phyloP scores from a whole-genome alignment of 35 echinoderm and acorn worm species.

The Eucidaris tribuloides region DNA sequence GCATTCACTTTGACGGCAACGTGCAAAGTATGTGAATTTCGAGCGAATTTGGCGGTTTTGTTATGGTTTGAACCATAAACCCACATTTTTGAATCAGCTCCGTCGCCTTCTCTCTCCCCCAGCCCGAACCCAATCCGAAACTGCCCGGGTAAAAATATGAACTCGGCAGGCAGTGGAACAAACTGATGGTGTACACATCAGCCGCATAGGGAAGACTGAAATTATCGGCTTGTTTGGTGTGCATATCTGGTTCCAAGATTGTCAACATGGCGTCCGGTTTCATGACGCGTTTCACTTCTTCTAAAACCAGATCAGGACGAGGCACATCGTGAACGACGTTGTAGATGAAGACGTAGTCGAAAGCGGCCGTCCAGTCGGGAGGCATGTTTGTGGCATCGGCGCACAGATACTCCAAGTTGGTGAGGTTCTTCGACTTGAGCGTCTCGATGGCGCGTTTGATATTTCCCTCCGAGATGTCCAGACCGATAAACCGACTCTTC shows the following conservation, averaged over 20 bases:
- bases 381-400: constrained; percentile 71
- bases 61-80: neutral
- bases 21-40: no score
- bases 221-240: constrained; percentile 67
- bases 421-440: constrained; percentile 38
- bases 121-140: constrained; percentile 81
- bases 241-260: constrained; percentile 73
- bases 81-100: constrained; percentile 60
- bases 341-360: constrained; percentile 75
- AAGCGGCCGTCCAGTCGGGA: constrained; percentile 60
- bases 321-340: constrained; percentile 90
- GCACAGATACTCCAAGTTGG: constrained; percentile 65
- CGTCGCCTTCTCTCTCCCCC: constrained; percentile 73
- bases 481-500: constrained; percentile 72
- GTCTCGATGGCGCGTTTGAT: constrained; percentile 52
- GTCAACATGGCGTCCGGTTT: constrained; percentile 61
- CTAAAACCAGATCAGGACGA: constrained; percentile 52
- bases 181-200: constrained; percentile 83
- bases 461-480: constrained; percentile 75
- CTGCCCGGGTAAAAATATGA: constrained; percentile 57
- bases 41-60: no score
- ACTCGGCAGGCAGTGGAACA: constrained; percentile 94
- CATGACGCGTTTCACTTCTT: constrained; percentile 68
- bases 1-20: no score
- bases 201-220: constrained; percentile 74